phyloP scores from a whole-genome alignment of 2,797 vertebrate species.

The Lates japonicus region DNA sequence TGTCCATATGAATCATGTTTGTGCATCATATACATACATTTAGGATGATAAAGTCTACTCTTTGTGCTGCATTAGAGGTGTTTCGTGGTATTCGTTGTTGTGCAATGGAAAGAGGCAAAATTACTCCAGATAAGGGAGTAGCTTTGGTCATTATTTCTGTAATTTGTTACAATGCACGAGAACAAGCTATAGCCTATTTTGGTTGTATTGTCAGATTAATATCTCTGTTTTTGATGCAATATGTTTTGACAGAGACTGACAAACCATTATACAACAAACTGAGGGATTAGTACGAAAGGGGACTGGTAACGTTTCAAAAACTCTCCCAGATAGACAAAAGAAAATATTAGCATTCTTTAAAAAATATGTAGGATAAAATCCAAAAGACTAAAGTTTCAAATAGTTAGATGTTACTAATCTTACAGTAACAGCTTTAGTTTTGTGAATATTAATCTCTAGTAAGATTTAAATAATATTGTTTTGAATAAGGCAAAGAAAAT shows the following conservation, averaged over 20 bases:
- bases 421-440: background rate
- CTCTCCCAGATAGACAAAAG: background rate
- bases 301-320: conserved; percentile 14
- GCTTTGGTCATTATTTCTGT: conserved; percentile 8
- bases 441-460: background rate
- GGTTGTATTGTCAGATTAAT: conserved; percentile 1
- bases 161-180: conserved; percentile 26
- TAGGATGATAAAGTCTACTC: conserved; percentile 58
- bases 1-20: conserved; percentile 71
- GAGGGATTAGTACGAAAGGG: background rate
- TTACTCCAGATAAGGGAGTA: conserved; percentile 25
- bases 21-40: conserved; percentile 66
- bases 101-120: conserved; percentile 27
- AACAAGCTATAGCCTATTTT: conserved; percentile 5
- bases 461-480: background rate
- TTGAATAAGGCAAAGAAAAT: conserved; percentile 4
- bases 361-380: conserved; percentile 8
- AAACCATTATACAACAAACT: conserved; percentile 5
- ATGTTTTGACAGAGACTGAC: conserved; percentile 15
- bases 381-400: conserved; percentile 2
- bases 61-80: conserved; percentile 35
- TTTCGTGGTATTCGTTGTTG: conserved; percentile 21
- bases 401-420: background rate
- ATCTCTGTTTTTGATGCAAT: conserved; percentile 20
- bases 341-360: conserved; percentile 7